Evolutionary conservation across 2,113 vertebrate genomes (phyloP).

Genomic region (Lepus europaeus): DNA sequence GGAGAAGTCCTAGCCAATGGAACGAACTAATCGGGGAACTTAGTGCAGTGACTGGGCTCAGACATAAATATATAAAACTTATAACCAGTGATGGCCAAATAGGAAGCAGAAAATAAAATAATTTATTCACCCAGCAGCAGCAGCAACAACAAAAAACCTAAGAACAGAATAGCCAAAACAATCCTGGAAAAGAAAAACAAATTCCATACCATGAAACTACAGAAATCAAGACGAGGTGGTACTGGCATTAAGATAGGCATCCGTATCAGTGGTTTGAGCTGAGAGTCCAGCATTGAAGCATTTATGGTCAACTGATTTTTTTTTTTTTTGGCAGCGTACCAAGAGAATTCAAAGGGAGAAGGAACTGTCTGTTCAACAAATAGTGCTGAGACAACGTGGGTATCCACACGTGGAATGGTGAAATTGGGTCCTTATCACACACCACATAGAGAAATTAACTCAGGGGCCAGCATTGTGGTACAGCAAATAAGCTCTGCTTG

Average conservation of each 20-base stretch:
- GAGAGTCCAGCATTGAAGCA: neutral
- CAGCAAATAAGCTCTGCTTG: too few species aligned
- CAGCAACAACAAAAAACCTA: conserved; percentile 5
- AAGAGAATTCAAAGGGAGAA: neutral
- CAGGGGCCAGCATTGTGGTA: neutral
- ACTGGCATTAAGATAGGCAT: neutral
- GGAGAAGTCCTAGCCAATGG: neutral
- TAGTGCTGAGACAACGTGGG: neutral
- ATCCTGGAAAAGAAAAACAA: neutral
- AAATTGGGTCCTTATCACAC: neutral
- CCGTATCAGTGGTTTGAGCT: neutral
- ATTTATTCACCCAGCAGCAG: neutral
- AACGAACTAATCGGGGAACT: neutral
- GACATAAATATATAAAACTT: neutral
- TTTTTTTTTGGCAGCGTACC: neutral
- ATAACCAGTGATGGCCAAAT: neutral
- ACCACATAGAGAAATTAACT: neutral
- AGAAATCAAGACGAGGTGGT: neutral
- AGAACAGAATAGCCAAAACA: conserved; percentile 42
- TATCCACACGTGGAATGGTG: neutral
- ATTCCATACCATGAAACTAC: neutral
- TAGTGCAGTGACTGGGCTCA: neutral
- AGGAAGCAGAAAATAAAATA: conserved; percentile 38
- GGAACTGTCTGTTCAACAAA: neutral
- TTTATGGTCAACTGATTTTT: neutral